phyloP scores from a whole-genome alignment of 2,113 vertebrate genomes.

The Callipepla squamata region DNA sequence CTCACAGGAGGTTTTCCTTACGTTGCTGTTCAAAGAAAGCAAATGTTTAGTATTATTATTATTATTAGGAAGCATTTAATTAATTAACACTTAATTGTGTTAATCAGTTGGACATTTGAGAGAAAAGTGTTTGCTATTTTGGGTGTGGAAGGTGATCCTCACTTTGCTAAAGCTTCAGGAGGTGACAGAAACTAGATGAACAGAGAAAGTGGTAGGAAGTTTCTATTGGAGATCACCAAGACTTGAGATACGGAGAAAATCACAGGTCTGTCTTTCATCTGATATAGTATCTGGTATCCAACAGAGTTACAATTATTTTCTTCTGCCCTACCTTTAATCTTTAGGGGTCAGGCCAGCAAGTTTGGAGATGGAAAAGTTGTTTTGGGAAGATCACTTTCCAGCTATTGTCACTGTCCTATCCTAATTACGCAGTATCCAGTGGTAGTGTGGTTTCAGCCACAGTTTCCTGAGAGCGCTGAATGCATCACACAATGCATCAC shows the following conservation, averaged over 20 bases:
- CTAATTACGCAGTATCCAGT: background rate
- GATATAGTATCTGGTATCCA: background rate
- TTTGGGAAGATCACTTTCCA: background rate
- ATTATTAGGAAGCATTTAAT: too few relatives aligned
- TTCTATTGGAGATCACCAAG: background rate
- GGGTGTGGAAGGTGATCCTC: background rate
- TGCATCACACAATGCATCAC: accelerated
- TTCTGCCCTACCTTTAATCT: background rate
- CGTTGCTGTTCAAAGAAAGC: background rate
- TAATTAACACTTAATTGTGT: background rate
- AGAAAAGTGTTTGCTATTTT: background rate
- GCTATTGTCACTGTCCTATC: accelerated
- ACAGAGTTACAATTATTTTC: background rate
- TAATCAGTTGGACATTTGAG: background rate
- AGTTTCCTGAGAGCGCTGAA: background rate
- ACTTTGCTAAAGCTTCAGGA: background rate
- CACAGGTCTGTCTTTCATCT: background rate
- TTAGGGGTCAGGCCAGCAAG: background rate
- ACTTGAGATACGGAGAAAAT: background rate
- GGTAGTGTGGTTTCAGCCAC: background rate
- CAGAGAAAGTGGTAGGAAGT: background rate
- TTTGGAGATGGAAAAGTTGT: background rate
- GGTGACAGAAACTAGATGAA: background rate
- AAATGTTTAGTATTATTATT: too few relatives aligned
- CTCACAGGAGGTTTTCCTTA: background rate